Evolutionary conservation across 2,113 vertebrate genomes (phyloP).

Genomic region (Antechinus flavipes): DNA sequence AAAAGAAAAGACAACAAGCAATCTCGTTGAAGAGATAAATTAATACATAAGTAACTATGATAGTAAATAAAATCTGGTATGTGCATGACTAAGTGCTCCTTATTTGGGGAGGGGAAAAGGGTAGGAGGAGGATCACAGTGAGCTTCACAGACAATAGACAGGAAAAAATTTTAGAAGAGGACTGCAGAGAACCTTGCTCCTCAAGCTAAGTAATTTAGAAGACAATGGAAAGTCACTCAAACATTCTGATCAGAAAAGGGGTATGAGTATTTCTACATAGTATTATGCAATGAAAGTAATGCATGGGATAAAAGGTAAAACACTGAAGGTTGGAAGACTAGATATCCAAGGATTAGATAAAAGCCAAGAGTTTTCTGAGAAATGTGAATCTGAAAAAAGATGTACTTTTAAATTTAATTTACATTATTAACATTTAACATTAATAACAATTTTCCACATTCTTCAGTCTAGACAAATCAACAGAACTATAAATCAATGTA

Average conservation of each 20-base stretch:
- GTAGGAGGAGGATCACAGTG: not conserved
- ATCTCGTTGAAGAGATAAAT: not conserved
- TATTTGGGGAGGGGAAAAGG: not conserved
- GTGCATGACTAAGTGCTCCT: not conserved
- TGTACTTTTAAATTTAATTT: not conserved
- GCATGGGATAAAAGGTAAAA: not conserved
- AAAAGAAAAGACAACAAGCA: no score
- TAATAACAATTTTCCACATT: not conserved
- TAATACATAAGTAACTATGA: not conserved
- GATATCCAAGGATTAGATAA: not conserved
- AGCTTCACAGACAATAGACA: not conserved
- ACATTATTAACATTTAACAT: not conserved
- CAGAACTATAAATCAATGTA: not conserved
- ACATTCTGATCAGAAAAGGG: not conserved
- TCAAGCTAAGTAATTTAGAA: not conserved
- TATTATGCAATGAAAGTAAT: not conserved
- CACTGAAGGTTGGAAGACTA: not conserved
- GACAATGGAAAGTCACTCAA: not conserved
- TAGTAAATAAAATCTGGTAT: not conserved
- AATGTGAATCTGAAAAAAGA: not conserved
- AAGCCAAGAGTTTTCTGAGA: not conserved
- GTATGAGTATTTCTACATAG: not conserved
- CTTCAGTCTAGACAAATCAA: not conserved
- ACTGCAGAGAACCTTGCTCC: not conserved
- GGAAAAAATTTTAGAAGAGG: not conserved